phyloP scores from a whole-genome alignment of 2,113 vertebrate genomes.

The Labeo catla region DNA sequence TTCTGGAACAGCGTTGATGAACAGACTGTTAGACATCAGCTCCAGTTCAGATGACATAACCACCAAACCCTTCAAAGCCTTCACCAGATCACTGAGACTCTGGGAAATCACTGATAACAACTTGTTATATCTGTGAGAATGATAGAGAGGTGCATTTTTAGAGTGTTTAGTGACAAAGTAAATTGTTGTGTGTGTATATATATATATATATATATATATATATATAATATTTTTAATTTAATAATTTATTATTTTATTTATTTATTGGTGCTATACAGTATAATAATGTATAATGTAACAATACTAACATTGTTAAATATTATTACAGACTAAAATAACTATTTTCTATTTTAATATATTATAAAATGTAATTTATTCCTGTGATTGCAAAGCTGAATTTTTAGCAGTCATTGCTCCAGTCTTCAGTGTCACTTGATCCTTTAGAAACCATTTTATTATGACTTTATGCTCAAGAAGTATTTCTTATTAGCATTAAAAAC shows the following conservation, averaged over 20 bases:
- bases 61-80: slow-evolving; percentile 87
- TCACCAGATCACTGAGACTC: slow-evolving; percentile 83
- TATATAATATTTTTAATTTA: no score
- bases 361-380: background rate
- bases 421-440: background rate
- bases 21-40: slow-evolving; percentile 87
- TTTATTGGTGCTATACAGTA: background rate
- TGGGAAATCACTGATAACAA: slow-evolving; percentile 81
- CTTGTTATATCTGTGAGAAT: slow-evolving; percentile 83
- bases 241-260: no score
- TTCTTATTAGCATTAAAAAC: background rate
- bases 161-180: background rate
- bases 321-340: background rate
- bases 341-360: background rate
- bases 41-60: slow-evolving; percentile 92
- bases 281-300: background rate
- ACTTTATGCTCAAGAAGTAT: background rate
- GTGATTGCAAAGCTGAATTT: background rate
- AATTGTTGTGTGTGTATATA: no score
- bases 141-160: background rate
- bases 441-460: background rate
- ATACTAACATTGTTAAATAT: background rate
- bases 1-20: slow-evolving; percentile 85
- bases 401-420: background rate
- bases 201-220: no score